Evolutionary conservation across 2,797 vertebrate genomes (phyloP).

Genomic region (Lepidocolaptes lacrymiger): DNA sequence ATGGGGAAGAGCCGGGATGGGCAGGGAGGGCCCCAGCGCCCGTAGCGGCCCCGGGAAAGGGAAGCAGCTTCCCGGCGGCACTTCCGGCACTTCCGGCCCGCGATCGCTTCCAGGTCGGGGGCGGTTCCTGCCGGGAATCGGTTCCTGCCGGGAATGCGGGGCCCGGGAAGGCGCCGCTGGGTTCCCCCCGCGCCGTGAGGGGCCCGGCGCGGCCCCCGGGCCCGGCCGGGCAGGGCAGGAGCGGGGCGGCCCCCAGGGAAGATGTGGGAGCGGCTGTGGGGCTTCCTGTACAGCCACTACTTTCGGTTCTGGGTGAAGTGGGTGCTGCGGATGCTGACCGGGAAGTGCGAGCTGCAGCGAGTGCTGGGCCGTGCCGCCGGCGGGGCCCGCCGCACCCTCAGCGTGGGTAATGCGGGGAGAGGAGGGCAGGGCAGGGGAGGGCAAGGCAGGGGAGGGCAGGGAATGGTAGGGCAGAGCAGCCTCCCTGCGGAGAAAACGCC

Average conservation of each 20-base stretch:
- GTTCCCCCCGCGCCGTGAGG: neutral
- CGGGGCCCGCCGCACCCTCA: constrained; percentile 83
- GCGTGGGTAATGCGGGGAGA: constrained; percentile 80
- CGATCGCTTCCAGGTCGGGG: constrained; percentile 68
- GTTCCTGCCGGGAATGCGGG: neutral
- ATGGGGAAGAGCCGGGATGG: too few relatives aligned
- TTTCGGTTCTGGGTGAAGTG: constrained; percentile 94
- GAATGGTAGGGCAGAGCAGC: neutral
- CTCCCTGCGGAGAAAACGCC: neutral
- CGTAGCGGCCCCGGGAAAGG: accelerated
- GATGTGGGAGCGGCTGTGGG: constrained; percentile 87
- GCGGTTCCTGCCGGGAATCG: neutral
- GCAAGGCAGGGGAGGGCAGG: neutral
- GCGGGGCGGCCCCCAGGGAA: constrained; percentile 51
- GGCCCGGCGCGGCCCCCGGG: neutral
- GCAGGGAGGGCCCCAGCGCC: accelerated
- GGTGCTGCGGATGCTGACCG: constrained; percentile 86
- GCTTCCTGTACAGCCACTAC: constrained; percentile 87
- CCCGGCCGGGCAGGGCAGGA: neutral
- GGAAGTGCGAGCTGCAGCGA: constrained; percentile 92
- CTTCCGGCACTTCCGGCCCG: neutral
- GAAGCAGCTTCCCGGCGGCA: neutral
- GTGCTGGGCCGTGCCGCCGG: constrained; percentile 80
- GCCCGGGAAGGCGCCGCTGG: neutral
- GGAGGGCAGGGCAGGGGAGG: too few relatives aligned